phyloP scores from a whole-genome alignment of 2,797 vertebrate genomes.

The Peromyscus nudipes region DNA sequence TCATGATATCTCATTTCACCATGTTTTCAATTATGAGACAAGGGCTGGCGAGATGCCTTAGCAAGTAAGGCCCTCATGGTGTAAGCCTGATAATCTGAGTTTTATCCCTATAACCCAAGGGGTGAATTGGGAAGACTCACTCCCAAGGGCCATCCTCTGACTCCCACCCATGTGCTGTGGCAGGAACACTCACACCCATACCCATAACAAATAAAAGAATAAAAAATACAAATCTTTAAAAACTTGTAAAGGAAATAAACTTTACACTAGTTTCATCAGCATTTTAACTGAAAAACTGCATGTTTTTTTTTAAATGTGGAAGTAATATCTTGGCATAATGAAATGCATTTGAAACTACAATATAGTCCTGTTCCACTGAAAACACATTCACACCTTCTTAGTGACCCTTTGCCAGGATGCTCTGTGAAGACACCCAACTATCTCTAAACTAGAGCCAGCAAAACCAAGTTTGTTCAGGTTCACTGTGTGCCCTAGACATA shows the following conservation, averaged over 20 bases:
- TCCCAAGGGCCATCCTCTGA: background rate
- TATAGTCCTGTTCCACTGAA: constrained; percentile 50
- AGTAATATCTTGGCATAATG: constrained; percentile 74
- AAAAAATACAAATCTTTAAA: background rate
- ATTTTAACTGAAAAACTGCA: constrained; percentile 53
- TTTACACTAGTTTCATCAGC: constrained; percentile 61
- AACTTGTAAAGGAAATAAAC: constrained; percentile 62
- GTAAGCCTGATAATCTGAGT: background rate
- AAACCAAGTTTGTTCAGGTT: background rate
- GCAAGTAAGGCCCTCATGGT: background rate
- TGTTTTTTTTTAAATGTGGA: background rate
- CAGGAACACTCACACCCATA: background rate
- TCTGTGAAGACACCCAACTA: constrained; percentile 52
- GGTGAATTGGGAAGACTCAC: background rate
- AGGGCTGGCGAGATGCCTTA: background rate
- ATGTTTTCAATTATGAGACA: constrained; percentile 42
- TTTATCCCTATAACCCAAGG: background rate
- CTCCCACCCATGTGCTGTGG: background rate
- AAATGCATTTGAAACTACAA: constrained; percentile 59
- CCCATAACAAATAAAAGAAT: background rate
- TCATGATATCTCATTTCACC: constrained; percentile 37
- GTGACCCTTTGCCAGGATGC: constrained; percentile 67
- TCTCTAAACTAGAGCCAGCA: too few relatives aligned
- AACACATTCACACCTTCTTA: constrained; percentile 75
- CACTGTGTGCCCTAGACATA: background rate